A percentile compares a stretch with the other conserved stretches of the same genome.
phyloP scores from a whole-genome alignment of 2,888 invertebrate genomes.

The Stratiomys singularior region DNA sequence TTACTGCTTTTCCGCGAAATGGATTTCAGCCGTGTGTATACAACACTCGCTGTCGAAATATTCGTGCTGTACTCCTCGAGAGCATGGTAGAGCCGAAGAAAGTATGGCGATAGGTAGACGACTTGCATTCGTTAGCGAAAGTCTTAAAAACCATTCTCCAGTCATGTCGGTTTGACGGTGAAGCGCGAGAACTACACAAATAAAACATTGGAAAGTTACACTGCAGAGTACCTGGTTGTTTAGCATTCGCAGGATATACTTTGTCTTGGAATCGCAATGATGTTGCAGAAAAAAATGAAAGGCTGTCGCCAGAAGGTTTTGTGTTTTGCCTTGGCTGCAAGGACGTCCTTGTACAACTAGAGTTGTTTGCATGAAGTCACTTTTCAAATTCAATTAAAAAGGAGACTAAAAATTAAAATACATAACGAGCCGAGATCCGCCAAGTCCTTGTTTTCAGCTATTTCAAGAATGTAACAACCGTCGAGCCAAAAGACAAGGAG shows the following conservation, averaged over 20 bases:
- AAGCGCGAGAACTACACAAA: conserved; percentile 36
- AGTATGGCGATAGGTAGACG: neutral
- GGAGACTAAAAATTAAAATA: no score
- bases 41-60: neutral
- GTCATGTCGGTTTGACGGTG: neutral
- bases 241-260: neutral
- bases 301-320: conserved; percentile 18
- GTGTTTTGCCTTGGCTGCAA: neutral
- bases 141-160: conserved; percentile 19
- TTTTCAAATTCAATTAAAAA: no score
- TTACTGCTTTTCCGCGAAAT: neutral
- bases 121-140: conserved; percentile 19
- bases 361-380: neutral
- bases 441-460: no score
- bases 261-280: neutral
- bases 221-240: neutral
- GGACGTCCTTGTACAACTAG: no score
- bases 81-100: neutral
- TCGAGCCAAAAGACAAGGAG: no score
- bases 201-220: conserved; percentile 7
- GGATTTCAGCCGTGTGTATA: neutral
- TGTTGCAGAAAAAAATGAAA: neutral
- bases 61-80: neutral
- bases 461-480: no score
- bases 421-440: no score